phyloP scores from a whole-genome alignment of 2,888 invertebrate genomes.

The Hyles lineata region DNA sequence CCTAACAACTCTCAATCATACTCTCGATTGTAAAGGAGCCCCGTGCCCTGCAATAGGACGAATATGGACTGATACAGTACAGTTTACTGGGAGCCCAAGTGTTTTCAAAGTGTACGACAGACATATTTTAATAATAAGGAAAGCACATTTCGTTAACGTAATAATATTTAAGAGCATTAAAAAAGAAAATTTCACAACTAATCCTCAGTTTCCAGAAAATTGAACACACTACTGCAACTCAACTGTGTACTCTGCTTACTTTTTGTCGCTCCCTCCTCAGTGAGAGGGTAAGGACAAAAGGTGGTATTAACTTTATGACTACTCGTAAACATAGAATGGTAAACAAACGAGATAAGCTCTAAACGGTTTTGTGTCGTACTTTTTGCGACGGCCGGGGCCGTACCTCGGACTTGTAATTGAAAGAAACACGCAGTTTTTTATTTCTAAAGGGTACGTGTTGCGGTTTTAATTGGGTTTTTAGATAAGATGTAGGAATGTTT shows the following conservation, averaged over 20 bases:
- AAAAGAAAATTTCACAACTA: neutral
- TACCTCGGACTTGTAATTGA: constrained; percentile 45
- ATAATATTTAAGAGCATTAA: too few relatives aligned
- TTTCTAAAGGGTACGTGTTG: neutral
- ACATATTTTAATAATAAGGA: too few relatives aligned
- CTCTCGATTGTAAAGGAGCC: too few relatives aligned
- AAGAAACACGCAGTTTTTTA: constrained; percentile 12
- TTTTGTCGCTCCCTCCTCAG: constrained; percentile 30
- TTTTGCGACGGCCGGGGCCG: constrained; percentile 20
- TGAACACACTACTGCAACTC: neutral
- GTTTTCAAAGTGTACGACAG: too few relatives aligned
- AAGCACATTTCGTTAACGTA: too few relatives aligned
- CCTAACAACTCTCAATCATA: too few relatives aligned
- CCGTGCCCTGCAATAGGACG: too few relatives aligned
- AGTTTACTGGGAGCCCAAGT: too few relatives aligned
- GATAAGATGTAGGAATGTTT: neutral
- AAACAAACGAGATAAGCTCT: constrained; percentile 66
- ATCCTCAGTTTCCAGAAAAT: neutral
- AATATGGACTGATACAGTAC: too few relatives aligned
- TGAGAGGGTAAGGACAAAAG: constrained; percentile 61
- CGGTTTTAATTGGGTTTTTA: constrained; percentile 15
- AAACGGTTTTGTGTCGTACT: constrained; percentile 57
- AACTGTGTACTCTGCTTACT: constrained; percentile 8
- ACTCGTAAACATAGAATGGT: constrained; percentile 66
- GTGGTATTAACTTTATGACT: constrained; percentile 68